phyloP scores from a whole-genome alignment of 2,797 vertebrate genomes.

The Protonibea diacanthus region DNA sequence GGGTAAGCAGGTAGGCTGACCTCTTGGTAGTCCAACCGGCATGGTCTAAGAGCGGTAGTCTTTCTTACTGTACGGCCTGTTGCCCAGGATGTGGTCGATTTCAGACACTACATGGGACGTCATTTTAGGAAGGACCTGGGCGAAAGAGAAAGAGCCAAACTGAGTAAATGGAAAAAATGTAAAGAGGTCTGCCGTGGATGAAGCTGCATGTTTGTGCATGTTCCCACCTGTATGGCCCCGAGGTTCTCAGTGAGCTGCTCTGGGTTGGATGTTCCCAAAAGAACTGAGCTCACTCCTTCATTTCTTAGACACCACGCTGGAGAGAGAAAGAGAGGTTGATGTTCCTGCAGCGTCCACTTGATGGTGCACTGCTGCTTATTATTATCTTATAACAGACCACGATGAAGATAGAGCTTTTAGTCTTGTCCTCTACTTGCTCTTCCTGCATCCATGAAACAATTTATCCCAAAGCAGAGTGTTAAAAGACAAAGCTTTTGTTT shows the following conservation, averaged over 20 bases:
- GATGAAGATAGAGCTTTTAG: background rate
- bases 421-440: background rate
- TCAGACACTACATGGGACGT: conserved; percentile 95
- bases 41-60: conserved; percentile 94
- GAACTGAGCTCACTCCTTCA: conserved; percentile 97
- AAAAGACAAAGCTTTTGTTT: background rate
- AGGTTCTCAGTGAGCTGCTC: conserved; percentile 98
- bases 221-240: conserved; percentile 95
- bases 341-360: conserved; percentile 43
- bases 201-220: conserved; percentile 19
- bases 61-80: conserved; percentile 97
- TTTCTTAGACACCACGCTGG: conserved; percentile 98
- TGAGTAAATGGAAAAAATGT: background rate
- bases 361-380: conserved; percentile 35
- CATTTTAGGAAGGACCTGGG: conserved; percentile 98
- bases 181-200: background rate
- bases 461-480: background rate
- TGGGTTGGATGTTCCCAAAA: conserved; percentile 96
- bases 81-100: conserved; percentile 96
- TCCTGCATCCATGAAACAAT: background rate
- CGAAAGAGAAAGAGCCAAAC: background rate
- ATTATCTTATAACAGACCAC: background rate
- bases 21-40: conserved; percentile 32
- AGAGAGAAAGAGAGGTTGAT: conserved; percentile 21
- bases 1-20: conserved; percentile 45